Conservation (phyloP, 2,888 invertebrate genomes). For the Macrophya alboannulata region DNA sequence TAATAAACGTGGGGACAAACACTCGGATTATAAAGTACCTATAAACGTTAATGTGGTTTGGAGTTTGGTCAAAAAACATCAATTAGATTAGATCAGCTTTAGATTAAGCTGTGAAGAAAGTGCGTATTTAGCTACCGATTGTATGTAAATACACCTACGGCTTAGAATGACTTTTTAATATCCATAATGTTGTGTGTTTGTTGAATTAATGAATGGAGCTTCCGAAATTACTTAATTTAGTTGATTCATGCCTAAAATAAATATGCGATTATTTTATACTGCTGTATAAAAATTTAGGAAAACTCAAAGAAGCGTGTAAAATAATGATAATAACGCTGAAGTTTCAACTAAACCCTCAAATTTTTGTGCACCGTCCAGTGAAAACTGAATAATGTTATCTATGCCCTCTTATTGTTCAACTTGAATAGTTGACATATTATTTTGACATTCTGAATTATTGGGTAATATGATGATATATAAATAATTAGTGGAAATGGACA, state of each 20-base stretch:
- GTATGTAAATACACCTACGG: neutral
- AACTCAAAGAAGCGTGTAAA: neutral
- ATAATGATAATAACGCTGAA: neutral
- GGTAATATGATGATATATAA: constrained; percentile 14
- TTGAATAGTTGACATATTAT: neutral
- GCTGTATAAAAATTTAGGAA: neutral
- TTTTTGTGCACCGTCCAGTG: neutral
- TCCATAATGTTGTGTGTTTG: constrained; percentile 1
- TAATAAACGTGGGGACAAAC: neutral
- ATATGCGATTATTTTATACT: neutral
- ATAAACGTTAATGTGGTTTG: neutral
- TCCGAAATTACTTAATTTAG: constrained; percentile 2
- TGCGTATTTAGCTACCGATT: neutral
- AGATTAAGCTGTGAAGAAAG: neutral
- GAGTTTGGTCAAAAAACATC: neutral
- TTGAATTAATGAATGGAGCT: neutral
- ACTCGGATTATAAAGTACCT: neutral
- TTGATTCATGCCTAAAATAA: constrained; percentile 2
- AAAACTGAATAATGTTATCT: constrained; percentile 7
- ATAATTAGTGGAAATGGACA: neutral
- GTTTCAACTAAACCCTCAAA: neutral
- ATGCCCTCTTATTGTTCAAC: neutral
- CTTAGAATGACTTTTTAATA: constrained; percentile 18
- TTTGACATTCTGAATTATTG: neutral
- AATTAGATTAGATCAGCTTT: neutral